Percentiles rank a stretch among this genome's conserved stretches.
Conservation (phyloP, 1,140 invertebrate species). For the Dermatophagoides farinae region DNA sequence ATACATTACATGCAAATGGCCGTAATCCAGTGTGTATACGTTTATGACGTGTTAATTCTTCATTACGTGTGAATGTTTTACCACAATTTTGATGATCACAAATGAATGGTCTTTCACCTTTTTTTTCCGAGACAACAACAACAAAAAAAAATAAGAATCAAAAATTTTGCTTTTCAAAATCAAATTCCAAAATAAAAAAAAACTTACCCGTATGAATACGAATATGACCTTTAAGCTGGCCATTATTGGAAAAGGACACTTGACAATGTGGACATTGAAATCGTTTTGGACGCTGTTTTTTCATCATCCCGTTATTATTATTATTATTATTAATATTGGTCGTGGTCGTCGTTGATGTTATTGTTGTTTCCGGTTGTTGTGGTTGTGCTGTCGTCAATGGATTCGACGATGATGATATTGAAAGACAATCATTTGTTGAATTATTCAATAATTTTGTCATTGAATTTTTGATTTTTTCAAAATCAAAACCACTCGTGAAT, state of each 20-base stretch:
- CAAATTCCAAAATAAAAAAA: background rate
- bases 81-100: slow-evolving; percentile 50
- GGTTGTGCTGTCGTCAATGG: background rate
- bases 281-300: slow-evolving; percentile 63
- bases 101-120: slow-evolving; percentile 46
- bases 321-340: background rate
- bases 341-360: background rate
- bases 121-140: background rate
- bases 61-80: slow-evolving; percentile 75
- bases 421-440: background rate
- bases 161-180: background rate
- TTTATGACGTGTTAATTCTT: slow-evolving; percentile 65
- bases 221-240: slow-evolving; percentile 71
- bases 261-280: slow-evolving; percentile 69
- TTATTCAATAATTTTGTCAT: background rate
- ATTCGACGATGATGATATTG: background rate
- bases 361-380: background rate
- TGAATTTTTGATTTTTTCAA: background rate
- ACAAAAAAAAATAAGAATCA: background rate
- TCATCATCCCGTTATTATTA: slow-evolving; percentile 16
- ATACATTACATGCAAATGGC: slow-evolving; percentile 54
- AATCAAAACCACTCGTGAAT: background rate
- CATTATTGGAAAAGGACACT: slow-evolving; percentile 76
- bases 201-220: slow-evolving; percentile 62
- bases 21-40: slow-evolving; percentile 45